These are phyloP conservation scores for Pedetes capensis DNA, from an alignment of 2,113 vertebrate genomes.

Conservation along the genomic window DNA sequence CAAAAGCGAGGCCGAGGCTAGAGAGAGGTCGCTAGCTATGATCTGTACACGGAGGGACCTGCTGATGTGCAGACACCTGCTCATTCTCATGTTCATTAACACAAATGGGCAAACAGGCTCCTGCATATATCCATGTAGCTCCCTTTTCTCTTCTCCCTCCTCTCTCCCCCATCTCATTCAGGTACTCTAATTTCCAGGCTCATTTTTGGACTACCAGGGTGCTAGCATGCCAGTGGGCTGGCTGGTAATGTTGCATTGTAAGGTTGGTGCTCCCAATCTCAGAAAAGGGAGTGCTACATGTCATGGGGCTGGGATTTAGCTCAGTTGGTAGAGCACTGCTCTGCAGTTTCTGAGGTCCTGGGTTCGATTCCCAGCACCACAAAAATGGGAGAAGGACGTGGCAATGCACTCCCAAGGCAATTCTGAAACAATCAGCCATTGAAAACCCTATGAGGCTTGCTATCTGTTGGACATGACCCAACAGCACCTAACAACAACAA, in stretches of 20 bases:
- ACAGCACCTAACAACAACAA: too few species aligned
- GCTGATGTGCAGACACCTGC: background rate
- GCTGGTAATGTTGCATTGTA: background rate
- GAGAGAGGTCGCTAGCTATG: background rate
- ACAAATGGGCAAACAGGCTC: background rate
- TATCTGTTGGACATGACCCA: too few species aligned
- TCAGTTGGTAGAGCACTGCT: too few species aligned
- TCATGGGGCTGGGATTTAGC: background rate
- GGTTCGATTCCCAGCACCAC: too few species aligned
- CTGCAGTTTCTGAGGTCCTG: too few species aligned
- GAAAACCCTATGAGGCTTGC: too few species aligned
- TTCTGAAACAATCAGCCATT: too few species aligned
- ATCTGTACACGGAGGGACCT: background rate
- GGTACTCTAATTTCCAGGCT: background rate
- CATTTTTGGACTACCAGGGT: background rate
- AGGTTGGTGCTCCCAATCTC: background rate
- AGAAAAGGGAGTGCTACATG: background rate
- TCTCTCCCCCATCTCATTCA: background rate
- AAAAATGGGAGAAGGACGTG: too few species aligned
- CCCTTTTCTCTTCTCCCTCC: background rate
- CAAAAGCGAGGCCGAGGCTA: background rate
- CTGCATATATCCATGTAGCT: background rate
- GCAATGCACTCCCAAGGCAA: too few species aligned
- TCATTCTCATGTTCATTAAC: background rate
- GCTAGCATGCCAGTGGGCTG: background rate